Evolutionary conservation across 2,113 vertebrate genomes (phyloP).

Genomic region (Casuarius casuarius): DNA sequence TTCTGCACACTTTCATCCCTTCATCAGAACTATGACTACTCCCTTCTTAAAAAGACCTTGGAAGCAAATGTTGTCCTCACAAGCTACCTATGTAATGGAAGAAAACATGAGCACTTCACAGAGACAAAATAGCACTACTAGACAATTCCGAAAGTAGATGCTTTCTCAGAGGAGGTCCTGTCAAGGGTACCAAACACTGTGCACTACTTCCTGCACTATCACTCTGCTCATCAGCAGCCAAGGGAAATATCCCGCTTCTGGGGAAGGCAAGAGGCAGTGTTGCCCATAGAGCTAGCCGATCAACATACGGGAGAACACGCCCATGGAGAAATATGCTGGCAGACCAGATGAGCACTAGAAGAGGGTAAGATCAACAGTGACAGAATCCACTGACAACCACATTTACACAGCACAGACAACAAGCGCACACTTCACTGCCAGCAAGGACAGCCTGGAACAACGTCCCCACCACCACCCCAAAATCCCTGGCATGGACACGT

Average conservation of each 20-base stretch:
- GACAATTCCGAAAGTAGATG: background rate
- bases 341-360: background rate
- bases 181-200: background rate
- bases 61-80: background rate
- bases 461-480: too few relatives aligned
- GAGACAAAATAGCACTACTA: background rate
- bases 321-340: background rate
- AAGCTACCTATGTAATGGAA: background rate
- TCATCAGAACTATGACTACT: background rate
- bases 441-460: background rate
- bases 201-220: background rate
- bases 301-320: fast-evolving
- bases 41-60: background rate
- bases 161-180: background rate
- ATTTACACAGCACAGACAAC: background rate
- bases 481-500: fast-evolving
- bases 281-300: background rate
- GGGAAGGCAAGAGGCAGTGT: background rate
- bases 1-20: background rate
- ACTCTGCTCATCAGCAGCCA: background rate
- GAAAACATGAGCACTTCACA: background rate
- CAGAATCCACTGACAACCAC: fast-evolving
- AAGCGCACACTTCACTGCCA: background rate
- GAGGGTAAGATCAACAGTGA: background rate
- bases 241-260: background rate